Percentiles rank a stretch among this genome's conserved stretches.
phyloP scores from a whole-genome alignment of 1,140 invertebrate genomes.

The Laupala kohalensis region DNA sequence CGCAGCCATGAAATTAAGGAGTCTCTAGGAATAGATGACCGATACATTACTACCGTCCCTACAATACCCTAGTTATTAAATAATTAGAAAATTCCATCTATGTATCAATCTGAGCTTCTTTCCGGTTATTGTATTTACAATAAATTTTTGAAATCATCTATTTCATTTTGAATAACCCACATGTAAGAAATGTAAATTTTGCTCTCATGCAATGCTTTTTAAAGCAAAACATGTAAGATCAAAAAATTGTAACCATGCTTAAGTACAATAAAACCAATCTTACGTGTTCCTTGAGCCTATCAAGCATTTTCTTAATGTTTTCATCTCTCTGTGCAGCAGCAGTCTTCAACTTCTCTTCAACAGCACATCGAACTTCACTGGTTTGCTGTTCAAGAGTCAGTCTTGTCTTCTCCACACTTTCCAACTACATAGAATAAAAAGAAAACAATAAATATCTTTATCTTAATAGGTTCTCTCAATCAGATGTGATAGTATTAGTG shows the following conservation, averaged over 20 bases:
- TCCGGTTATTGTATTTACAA: no score
- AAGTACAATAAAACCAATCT: slow-evolving; percentile 24
- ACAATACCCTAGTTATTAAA: no score
- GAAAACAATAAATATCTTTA: background rate
- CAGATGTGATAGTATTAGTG: background rate
- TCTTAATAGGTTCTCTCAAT: no score
- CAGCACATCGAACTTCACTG: slow-evolving; percentile 62
- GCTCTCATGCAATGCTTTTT: background rate
- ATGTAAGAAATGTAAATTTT: background rate
- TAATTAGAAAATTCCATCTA: no score
- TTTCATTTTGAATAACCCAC: no score
- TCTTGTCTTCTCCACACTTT: slow-evolving; percentile 71
- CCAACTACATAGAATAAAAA: slow-evolving; percentile 36
- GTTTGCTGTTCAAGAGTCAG: slow-evolving; percentile 68
- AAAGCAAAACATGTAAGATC: background rate
- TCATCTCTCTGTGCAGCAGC: slow-evolving; percentile 73
- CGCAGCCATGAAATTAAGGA: no score
- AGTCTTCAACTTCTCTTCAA: slow-evolving; percentile 71
- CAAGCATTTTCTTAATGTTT: slow-evolving; percentile 75
- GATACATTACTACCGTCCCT: no score
- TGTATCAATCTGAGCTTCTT: no score
- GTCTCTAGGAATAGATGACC: no score
- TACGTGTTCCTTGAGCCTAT: slow-evolving; percentile 79
- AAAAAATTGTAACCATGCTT: background rate
- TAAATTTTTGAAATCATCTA: no score